A percentile compares a stretch with the other conserved stretches of the same genome.
Conservation (phyloP, 2,797 vertebrate genomes). For the Onychomys arenicola region DNA sequence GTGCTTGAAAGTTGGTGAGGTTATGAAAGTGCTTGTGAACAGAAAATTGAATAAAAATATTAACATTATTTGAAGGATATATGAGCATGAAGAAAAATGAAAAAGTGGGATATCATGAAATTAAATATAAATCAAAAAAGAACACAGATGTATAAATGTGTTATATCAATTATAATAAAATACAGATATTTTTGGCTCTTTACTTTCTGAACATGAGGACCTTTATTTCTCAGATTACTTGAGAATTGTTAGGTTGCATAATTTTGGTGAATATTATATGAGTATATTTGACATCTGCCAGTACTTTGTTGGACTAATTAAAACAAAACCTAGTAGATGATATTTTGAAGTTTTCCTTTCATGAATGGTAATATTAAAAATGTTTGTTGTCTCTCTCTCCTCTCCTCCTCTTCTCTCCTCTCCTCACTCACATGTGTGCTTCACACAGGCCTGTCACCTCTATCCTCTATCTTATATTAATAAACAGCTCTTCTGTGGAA, state of each 20-base stretch:
- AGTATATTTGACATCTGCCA: not conserved
- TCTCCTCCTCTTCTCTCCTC: no score
- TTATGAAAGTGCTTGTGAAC: not conserved
- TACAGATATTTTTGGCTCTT: not conserved
- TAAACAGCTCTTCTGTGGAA: no score
- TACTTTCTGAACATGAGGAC: not conserved
- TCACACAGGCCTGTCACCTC: no score
- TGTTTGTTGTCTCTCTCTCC: no score
- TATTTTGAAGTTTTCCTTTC: not conserved
- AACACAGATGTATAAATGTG: not conserved
- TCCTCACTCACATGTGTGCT: no score
- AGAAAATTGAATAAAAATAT: not conserved
- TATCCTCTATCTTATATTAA: no score
- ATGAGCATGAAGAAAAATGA: not conserved
- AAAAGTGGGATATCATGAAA: not conserved
- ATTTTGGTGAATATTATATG: not conserved
- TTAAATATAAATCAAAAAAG: constrained; percentile 19
- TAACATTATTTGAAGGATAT: not conserved
- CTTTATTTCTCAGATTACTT: constrained; percentile 32
- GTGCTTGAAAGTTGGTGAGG: not conserved
- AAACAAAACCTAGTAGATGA: not conserved
- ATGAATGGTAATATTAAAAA: not conserved
- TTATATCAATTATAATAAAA: not conserved
- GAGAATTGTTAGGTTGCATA: not conserved
- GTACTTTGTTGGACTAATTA: not conserved